phyloP scores from a whole-genome alignment of 2,888 invertebrate genomes.

The Napeogenes sylphis region DNA sequence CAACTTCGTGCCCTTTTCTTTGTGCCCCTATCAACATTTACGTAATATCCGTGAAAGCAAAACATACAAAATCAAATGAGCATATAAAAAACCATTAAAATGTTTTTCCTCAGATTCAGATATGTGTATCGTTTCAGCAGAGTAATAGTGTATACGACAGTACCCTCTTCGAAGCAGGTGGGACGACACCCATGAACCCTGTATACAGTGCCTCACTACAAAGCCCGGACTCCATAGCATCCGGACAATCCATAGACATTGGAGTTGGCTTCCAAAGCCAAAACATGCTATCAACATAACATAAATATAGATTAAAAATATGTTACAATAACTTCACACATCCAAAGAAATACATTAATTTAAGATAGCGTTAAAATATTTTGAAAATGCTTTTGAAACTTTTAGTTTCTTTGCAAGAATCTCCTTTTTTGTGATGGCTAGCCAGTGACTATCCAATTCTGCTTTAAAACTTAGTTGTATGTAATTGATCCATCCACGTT shows the following conservation, averaged over 20 bases:
- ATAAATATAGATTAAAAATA: conserved; percentile 29
- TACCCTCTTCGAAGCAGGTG: conserved; percentile 82
- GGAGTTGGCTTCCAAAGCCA: conserved; percentile 50
- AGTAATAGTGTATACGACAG: conserved; percentile 85
- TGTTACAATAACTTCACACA: conserved; percentile 33
- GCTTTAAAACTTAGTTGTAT: conserved; percentile 48
- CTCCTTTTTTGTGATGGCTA: conserved; percentile 36
- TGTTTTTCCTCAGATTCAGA: neutral
- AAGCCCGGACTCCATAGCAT: conserved; percentile 84
- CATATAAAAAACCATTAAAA: too few species aligned
- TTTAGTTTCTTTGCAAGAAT: conserved; percentile 32
- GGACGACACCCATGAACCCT: conserved; percentile 81
- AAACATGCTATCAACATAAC: conserved; percentile 66
- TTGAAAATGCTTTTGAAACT: conserved; percentile 22
- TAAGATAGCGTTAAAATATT: conserved; percentile 30
- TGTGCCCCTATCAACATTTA: too few species aligned
- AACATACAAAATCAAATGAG: too few species aligned
- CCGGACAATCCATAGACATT: conserved; percentile 67
- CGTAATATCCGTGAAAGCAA: too few species aligned
- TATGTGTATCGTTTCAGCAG: conserved; percentile 50
- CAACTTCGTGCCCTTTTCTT: too few species aligned
- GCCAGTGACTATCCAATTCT: conserved; percentile 56
- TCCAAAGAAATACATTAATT: conserved; percentile 47
- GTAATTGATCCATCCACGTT: conserved; percentile 69
- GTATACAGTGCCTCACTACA: conserved; percentile 83